A percentile compares a stretch with the other conserved stretches of the same genome.
phyloP scores from a whole-genome alignment of 1,140 invertebrate genomes.

The Drosophila neocordata region DNA sequence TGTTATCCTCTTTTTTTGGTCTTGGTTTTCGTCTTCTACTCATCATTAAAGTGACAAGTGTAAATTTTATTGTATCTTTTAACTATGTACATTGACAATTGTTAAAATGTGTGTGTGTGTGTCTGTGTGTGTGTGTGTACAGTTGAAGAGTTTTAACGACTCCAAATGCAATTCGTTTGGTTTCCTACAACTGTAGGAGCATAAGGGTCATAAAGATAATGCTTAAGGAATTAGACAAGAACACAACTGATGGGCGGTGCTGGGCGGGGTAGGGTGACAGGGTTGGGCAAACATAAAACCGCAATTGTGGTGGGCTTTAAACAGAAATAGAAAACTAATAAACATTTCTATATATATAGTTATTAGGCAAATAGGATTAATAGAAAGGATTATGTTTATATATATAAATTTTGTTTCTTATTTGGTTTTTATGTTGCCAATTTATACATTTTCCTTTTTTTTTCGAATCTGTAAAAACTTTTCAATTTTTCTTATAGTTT shows the following conservation, averaged over 20 bases:
- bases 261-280: not conserved
- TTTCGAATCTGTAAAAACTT: no score
- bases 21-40: not conserved
- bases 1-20: not conserved
- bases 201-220: constrained; percentile 5
- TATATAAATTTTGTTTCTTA: no score
- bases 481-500: no score
- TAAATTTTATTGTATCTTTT: constrained; percentile 8
- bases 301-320: not conserved
- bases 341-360: no score
- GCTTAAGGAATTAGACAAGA: not conserved
- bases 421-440: no score
- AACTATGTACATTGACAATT: constrained; percentile 10
- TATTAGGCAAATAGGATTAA: no score
- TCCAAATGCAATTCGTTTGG: constrained; percentile 5
- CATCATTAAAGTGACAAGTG: constrained; percentile 8
- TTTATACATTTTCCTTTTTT: no score
- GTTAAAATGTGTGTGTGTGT: constrained; percentile 1
- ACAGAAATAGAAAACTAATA: no score
- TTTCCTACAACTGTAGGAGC: not conserved
- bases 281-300: not conserved
- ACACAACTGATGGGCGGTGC: no score
- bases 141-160: constrained; percentile 9
- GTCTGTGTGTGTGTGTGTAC: not conserved
- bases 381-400: no score